Percentiles rank a stretch among this genome's conserved stretches.
These are phyloP conservation scores for Colostygia pectinataria DNA, from an alignment of 2,888 invertebrate species.

Conservation along the genomic window DNA sequence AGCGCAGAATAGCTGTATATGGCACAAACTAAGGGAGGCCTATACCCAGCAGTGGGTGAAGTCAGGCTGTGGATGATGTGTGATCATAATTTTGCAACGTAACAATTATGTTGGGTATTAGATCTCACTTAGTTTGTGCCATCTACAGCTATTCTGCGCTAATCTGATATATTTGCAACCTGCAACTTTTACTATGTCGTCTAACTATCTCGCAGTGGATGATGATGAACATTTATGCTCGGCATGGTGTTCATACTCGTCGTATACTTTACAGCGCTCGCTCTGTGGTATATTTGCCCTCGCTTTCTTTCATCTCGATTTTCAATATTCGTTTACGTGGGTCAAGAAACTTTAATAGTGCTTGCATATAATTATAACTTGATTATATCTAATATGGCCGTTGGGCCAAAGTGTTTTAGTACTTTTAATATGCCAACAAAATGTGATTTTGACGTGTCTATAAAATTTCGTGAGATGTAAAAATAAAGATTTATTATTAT, in stretches of 20 bases:
- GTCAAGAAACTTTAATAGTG: conserved; percentile 55
- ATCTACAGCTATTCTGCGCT: too few relatives aligned
- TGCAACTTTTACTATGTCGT: too few relatives aligned
- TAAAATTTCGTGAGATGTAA: conserved; percentile 3
- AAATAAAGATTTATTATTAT: not conserved
- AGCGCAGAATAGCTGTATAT: too few relatives aligned
- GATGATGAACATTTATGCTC: too few relatives aligned
- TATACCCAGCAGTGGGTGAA: too few relatives aligned
- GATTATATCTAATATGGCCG: conserved; percentile 45
- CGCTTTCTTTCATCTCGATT: conserved; percentile 23
- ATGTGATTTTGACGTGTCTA: conserved; percentile 2
- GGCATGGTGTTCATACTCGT: not conserved
- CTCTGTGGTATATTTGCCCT: not conserved
- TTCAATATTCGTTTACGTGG: conserved; percentile 39
- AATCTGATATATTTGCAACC: too few relatives aligned
- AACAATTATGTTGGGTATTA: too few relatives aligned
- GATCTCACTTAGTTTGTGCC: too few relatives aligned
- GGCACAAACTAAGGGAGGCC: too few relatives aligned
- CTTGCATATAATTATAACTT: conserved; percentile 56
- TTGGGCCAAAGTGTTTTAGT: conserved; percentile 30
- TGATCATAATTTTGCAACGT: too few relatives aligned
- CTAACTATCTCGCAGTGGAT: too few relatives aligned
- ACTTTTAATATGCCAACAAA: not conserved
- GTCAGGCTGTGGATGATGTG: too few relatives aligned
- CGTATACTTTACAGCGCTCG: not conserved